These are phyloP conservation scores for Empidonax traillii DNA, from an alignment of 2,113 vertebrate species.

Conservation along the genomic window DNA sequence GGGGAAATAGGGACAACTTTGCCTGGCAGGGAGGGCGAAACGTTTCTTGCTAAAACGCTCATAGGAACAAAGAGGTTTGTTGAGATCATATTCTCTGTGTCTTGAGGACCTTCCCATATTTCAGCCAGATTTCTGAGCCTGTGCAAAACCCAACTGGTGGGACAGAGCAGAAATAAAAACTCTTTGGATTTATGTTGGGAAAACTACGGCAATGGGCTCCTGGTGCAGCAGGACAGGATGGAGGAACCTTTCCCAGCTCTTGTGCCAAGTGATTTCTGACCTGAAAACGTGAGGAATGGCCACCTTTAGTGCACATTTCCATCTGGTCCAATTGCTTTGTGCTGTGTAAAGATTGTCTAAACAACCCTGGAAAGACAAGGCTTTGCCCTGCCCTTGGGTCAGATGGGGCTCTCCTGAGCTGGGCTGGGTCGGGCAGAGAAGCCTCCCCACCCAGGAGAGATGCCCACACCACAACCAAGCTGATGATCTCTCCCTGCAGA, in stretches of 20 bases:
- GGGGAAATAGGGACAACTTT: not conserved
- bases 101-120: fast-evolving
- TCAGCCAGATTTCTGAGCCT: not conserved
- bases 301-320: not conserved
- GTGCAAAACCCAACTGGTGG: not conserved
- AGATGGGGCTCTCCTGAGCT: not conserved
- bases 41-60: not conserved
- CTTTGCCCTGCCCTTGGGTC: not conserved
- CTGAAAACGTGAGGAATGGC: fast-evolving
- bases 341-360: not conserved
- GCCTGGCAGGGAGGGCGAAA: not conserved
- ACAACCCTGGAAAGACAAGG: not conserved
- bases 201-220: fast-evolving
- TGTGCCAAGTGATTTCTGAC: not conserved
- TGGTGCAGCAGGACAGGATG: fast-evolving
- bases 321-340: not conserved
- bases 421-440: not conserved
- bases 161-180: not conserved
- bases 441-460: not conserved
- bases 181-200: not conserved
- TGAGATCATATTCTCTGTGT: fast-evolving
- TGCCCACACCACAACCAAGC: fast-evolving
- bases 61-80: not conserved
- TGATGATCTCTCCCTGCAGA: not conserved
- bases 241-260: not conserved